These are phyloP conservation scores for Aegypius monachus DNA, from an alignment of 2,113 vertebrate species.

Conservation along the genomic window DNA sequence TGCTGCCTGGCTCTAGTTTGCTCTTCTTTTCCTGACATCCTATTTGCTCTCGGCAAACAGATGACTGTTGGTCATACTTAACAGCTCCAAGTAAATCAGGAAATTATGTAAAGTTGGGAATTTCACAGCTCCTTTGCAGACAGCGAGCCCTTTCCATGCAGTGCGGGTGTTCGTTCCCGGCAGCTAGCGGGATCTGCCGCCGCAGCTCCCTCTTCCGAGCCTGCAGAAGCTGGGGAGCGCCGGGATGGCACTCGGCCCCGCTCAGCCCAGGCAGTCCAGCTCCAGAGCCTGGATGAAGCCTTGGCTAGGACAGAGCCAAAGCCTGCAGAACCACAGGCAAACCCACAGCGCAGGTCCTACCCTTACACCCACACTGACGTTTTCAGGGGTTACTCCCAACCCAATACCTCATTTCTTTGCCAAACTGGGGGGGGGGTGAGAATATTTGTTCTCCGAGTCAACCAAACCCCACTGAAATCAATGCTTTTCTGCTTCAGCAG, in stretches of 20 bases:
- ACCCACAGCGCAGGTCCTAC: neutral
- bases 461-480: neutral
- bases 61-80: slow-evolving; percentile 56
- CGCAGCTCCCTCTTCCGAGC: neutral
- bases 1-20: neutral
- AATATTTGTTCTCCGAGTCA: neutral
- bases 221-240: neutral
- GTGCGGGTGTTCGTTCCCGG: neutral
- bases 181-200: neutral
- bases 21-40: neutral
- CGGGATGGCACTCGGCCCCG: rapidly evolving
- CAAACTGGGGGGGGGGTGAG: neutral
- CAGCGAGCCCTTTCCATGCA: neutral
- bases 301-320: neutral
- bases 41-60: slow-evolving; percentile 12
- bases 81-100: neutral
- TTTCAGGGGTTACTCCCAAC: neutral
- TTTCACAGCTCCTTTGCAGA: slow-evolving; percentile 22
- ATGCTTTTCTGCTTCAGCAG: neutral
- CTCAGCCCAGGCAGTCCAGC: neutral
- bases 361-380: rapidly evolving
- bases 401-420: neutral
- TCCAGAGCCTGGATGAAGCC: neutral
- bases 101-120: slow-evolving; percentile 37
- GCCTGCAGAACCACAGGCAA: neutral